phyloP scores from a whole-genome alignment of 2,888 invertebrate genomes.

The Cantharis rufa region DNA sequence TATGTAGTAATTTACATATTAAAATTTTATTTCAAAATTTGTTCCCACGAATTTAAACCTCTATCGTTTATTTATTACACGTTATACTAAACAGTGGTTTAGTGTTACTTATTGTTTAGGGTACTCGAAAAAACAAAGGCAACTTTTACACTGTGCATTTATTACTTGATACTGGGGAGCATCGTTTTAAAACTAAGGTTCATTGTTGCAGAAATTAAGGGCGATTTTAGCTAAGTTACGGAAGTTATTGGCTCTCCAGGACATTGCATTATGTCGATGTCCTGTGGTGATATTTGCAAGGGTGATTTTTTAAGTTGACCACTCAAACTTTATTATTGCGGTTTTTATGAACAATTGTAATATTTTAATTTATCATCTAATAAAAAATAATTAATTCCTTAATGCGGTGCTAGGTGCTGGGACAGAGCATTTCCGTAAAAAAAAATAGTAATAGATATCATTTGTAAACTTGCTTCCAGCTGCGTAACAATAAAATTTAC shows the following conservation, averaged over 20 bases:
- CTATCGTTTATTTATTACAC: conserved; percentile 47
- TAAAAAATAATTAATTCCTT: background rate
- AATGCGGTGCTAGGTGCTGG: background rate
- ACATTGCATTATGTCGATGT: conserved; percentile 43
- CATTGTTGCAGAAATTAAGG: conserved; percentile 32
- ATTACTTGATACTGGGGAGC: conserved; percentile 39
- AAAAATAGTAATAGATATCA: background rate
- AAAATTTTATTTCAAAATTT: conserved; percentile 13
- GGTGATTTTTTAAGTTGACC: conserved; percentile 46
- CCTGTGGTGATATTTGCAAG: conserved; percentile 42
- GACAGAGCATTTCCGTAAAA: background rate
- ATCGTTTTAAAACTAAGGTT: conserved; percentile 20
- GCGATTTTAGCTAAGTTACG: conserved; percentile 21
- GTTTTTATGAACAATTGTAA: conserved; percentile 5
- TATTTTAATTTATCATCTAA: background rate
- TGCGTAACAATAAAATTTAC: conserved; percentile 24
- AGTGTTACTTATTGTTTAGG: conserved; percentile 56
- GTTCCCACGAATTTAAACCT: conserved; percentile 49
- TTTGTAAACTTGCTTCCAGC: conserved; percentile 14
- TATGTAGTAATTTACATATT: background rate
- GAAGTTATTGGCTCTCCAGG: conserved; percentile 36
- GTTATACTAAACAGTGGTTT: conserved; percentile 54
- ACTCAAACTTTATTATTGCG: conserved; percentile 34
- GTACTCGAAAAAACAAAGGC: conserved; percentile 56
- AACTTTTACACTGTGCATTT: conserved; percentile 55